Percentiles rank a stretch among this genome's conserved stretches.
phyloP scores from a whole-genome alignment of 2,797 vertebrate genomes.

The Microchirus variegatus region DNA sequence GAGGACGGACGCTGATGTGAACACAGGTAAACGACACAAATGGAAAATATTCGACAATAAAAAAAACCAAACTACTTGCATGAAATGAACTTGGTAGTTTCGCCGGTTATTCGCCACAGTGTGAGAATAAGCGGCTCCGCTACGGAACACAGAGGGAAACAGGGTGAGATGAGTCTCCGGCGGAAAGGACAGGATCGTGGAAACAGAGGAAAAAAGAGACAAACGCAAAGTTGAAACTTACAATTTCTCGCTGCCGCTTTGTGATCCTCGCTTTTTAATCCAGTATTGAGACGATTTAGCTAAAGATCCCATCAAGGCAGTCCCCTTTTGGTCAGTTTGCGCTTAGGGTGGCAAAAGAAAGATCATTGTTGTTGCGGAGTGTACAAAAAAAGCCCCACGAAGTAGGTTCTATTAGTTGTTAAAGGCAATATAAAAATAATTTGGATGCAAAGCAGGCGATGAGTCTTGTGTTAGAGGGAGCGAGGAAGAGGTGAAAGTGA shows the following conservation, averaged over 20 bases:
- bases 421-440: constrained; percentile 92
- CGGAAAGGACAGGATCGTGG: constrained; percentile 77
- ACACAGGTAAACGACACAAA: constrained; percentile 85
- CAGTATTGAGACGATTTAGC: constrained; percentile 90
- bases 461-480: constrained; percentile 90
- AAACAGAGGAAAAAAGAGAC: constrained; percentile 82
- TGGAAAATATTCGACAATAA: constrained; percentile 10
- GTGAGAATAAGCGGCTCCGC: constrained; percentile 68
- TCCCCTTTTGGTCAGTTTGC: constrained; percentile 87
- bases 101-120: constrained; percentile 61
- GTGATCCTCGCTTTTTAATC: constrained; percentile 94
- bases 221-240: constrained; percentile 96
- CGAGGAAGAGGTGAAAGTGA: constrained; percentile 97
- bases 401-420: constrained; percentile 85
- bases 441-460: constrained; percentile 95
- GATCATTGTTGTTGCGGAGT: constrained; percentile 95
- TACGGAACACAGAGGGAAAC: constrained; percentile 53
- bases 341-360: constrained; percentile 89
- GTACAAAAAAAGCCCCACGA: constrained; percentile 77
- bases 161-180: constrained; percentile 65
- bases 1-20: constrained; percentile 86
- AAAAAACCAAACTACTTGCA: constrained; percentile 73
- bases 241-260: constrained; percentile 92
- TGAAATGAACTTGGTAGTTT: constrained; percentile 75
- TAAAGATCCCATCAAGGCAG: constrained; percentile 93